Base-by-base conservation (phyloP, 2,888 invertebrate species). In the Lochmaea crataegi region DNA sequence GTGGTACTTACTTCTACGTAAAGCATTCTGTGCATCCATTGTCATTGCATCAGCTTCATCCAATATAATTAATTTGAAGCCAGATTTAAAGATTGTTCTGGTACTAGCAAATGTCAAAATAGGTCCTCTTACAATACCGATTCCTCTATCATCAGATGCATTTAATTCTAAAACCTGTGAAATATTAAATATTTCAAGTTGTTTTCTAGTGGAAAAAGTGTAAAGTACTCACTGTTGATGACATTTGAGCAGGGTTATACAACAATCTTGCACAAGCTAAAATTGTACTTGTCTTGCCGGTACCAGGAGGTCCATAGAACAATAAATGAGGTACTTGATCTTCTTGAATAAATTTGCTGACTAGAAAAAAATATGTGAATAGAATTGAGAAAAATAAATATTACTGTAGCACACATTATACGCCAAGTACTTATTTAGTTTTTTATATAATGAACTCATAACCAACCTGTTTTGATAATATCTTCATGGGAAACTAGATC, bases 31-130 rank as follows among this genome's bases (percentile, higher is more conserved):
- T 1, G 99, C 99, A 91, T 99, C 99, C 86, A 95, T 95, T 0
- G 99, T 99, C 99, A 99, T 99, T 0, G 98, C 97, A 90, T 99
- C 99, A 0, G 99, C 99, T 89, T 99, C 99, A 90, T 99, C 99
- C 26, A 99, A 88, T 79, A 99, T 98, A 57, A 99, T 96, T 53
- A 99, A 87, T 85, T 99, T 99, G 79, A 96, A 97, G 0, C 96
- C 96, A 64, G 94, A 93, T 87, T 94, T 96, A 84, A 97, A 98
- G 82, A 98, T 95, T 6, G 97, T 97, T 83, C 96, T 92, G 3
- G 98, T 99, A 78, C 97, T 97, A 2, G 99, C 98, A 90, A 99
- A 99, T 85, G 94, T 97, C 53, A 98, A 89, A 80, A 99, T 96
- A 86, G 96, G 95, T 0, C 96, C 96, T 79, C 98, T 89, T 0